Evolutionary conservation across 2,113 vertebrate genomes (phyloP).

Genomic region (Stictonetta naevosa): DNA sequence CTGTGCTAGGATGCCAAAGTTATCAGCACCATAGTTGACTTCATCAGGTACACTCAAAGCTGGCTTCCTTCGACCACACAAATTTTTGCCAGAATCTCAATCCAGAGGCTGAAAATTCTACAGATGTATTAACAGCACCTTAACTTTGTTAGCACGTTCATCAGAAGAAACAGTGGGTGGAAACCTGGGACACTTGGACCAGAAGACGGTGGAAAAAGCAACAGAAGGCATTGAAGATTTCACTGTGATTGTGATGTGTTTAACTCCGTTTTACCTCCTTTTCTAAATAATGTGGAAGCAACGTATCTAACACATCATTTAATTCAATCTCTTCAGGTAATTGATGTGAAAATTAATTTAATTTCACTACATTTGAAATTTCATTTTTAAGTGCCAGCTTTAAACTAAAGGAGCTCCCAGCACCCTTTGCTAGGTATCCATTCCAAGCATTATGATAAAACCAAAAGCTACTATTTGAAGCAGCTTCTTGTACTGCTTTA

Average conservation of each 20-base stretch:
- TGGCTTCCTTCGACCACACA: neutral
- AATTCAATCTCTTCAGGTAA: conserved; percentile 26
- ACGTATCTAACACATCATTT: conserved; percentile 37
- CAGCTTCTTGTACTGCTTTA: neutral
- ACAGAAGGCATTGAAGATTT: conserved; percentile 11
- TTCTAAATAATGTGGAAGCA: neutral
- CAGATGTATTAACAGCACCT: neutral
- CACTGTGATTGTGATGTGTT: conserved; percentile 15
- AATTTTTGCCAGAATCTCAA: neutral
- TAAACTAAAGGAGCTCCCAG: neutral
- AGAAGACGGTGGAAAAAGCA: neutral
- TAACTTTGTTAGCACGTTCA: neutral
- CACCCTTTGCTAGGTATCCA: neutral
- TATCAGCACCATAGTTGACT: neutral
- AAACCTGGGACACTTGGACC: conserved; percentile 4
- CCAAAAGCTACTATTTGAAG: neutral
- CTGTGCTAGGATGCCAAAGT: neutral
- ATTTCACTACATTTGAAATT: neutral
- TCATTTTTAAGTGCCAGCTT: neutral
- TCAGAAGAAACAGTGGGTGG: conserved; percentile 3
- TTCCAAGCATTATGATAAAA: neutral
- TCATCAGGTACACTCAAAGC: neutral
- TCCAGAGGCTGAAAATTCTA: neutral
- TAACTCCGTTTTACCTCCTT: conserved; percentile 30
- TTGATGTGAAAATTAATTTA: neutral